Base-by-base conservation (phyloP, 2,113 vertebrate genomes). In the Pterocles burchelli region DNA sequence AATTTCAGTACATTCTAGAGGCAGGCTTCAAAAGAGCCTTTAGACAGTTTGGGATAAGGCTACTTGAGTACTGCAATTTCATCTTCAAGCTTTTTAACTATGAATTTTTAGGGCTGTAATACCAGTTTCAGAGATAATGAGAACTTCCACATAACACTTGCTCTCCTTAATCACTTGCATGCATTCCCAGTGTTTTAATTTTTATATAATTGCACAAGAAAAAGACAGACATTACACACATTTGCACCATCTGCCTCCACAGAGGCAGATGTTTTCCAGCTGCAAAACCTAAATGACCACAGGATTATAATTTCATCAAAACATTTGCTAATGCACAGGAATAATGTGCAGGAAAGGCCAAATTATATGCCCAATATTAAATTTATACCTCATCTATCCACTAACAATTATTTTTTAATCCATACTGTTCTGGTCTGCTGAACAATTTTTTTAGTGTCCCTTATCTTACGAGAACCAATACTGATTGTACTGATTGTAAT, bases 211-310 rank as follows among this genome's bases (percentile, higher is more conserved):
- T 86, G 45, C 68, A 59, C 41, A 61, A 77, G 78, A 85, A 95
- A 79, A 88, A 45, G 71, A 79, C 55, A 95, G 82, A 59, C 72
- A 74, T 55, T 54, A 54, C 73, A 91, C 31, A 73, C 62, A 77
- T 24, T 94, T 70, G 49, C 28, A 80, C 81, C 90, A 90, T 63
- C 93, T 92, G 75, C 93, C 68, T 91, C 55, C 41, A 63, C 22
- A 43, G 9, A 36, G 92, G 83, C 79, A 96, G 86, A 93, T 81
- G 85, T 87, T 90, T 95, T 72, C 61, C 96, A 96, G 88, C 65
- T 96, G 88, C 85, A 94, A 88, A 93, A 59, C 31, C n/a, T 74
- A 78, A 85, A 65, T 86, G 36, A 92, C 59, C 88, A 54, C 5
- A 85, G 48, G 12, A 72, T 51, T 89, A 71, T 63, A 81, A 81